Conservation (phyloP, 2,113 vertebrate species). For the Rhabdomys dilectus region DNA sequence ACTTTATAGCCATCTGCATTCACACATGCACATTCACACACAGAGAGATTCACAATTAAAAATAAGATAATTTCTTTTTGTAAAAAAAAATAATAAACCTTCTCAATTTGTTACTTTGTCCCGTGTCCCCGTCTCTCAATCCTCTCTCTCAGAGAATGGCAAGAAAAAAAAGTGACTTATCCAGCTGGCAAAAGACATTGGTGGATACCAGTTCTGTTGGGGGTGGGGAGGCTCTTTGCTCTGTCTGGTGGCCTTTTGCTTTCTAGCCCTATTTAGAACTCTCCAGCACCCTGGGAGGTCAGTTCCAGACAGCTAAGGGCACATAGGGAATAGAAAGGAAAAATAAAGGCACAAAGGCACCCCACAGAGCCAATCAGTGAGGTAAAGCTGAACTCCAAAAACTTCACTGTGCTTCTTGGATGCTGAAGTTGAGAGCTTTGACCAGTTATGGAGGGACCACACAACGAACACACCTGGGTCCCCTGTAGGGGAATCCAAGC, state of each 20-base stretch:
- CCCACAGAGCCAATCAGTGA: slow-evolving; percentile 39
- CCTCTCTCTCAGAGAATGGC: background rate
- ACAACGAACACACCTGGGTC: background rate
- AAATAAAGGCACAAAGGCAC: slow-evolving; percentile 10
- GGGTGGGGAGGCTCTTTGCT: background rate
- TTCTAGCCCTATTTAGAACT: slow-evolving; percentile 12
- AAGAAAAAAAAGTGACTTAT: background rate
- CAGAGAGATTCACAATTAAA: background rate
- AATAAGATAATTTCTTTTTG: background rate
- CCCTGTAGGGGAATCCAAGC: background rate
- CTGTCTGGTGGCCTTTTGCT: background rate
- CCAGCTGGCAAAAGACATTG: background rate
- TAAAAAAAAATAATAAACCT: background rate
- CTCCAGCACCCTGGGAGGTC: background rate
- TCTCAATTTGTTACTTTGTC: background rate
- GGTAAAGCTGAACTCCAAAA: slow-evolving; percentile 52
- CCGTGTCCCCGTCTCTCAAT: background rate
- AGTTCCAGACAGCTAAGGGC: background rate
- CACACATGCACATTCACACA: background rate
- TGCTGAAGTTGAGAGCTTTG: slow-evolving; percentile 26
- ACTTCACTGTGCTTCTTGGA: background rate
- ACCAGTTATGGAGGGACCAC: background rate
- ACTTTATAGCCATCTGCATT: background rate
- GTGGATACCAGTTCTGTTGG: background rate
- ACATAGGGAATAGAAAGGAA: background rate